phyloP scores from a whole-genome alignment of 2,888 invertebrate genomes.

The Tuberolachnus salignus region DNA sequence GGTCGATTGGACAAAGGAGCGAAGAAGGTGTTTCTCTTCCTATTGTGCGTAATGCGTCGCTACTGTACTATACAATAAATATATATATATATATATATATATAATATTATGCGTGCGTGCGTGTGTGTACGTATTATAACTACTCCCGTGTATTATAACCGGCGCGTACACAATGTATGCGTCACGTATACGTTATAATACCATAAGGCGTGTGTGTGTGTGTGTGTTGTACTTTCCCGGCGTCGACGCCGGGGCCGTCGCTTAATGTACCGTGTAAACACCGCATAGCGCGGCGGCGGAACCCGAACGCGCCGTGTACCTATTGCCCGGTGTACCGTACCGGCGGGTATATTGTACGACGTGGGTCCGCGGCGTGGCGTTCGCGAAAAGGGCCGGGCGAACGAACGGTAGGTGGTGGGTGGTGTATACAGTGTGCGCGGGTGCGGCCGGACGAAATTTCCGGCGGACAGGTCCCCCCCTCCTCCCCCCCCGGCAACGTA shows the following conservation, averaged over 20 bases:
- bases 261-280: conserved; percentile 55
- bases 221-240: conserved; percentile 26
- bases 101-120: background rate
- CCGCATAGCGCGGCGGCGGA: conserved; percentile 11
- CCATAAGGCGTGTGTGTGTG: conserved; percentile 31
- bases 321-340: background rate
- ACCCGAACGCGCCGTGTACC: conserved; percentile 29
- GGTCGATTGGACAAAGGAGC: conserved; percentile 53
- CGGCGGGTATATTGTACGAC: too few relatives aligned
- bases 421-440: too few relatives aligned
- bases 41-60: conserved; percentile 51
- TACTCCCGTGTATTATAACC: background rate
- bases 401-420: too few relatives aligned
- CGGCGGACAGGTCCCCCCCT: too few relatives aligned
- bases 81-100: too few relatives aligned
- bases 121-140: background rate
- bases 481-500: too few relatives aligned
- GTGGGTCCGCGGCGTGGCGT: too few relatives aligned
- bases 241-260: conserved; percentile 31
- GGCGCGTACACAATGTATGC: background rate
- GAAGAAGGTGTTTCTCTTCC: conserved; percentile 45
- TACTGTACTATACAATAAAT: too few relatives aligned
- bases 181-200: conserved; percentile 13
- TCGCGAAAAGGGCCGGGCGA: too few relatives aligned
- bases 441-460: too few relatives aligned